phyloP scores from a whole-genome alignment of 1,140 invertebrate genomes.

The Euura lappo region DNA sequence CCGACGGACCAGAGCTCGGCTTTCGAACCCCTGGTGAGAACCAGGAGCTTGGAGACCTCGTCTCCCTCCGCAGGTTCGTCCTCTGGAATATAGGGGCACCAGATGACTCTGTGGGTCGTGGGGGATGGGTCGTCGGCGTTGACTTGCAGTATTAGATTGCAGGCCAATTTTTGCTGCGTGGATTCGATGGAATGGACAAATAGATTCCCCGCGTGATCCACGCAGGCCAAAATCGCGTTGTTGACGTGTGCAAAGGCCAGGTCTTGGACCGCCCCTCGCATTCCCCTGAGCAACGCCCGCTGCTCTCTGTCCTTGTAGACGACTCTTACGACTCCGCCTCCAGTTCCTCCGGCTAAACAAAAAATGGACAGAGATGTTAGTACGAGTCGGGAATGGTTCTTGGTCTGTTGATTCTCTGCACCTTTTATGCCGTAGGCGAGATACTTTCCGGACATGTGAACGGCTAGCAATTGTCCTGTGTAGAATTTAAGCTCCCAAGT shows the following conservation, averaged over 20 bases:
- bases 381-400: background rate
- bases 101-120: constrained; percentile 73
- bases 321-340: constrained; percentile 82
- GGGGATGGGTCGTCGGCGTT: constrained; percentile 47
- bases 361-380: background rate
- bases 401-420: constrained; percentile 48
- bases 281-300: constrained; percentile 84
- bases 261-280: constrained; percentile 85
- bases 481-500: constrained; percentile 90
- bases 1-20: constrained; percentile 63
- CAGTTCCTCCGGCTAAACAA: constrained; percentile 63
- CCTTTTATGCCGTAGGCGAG: constrained; percentile 91
- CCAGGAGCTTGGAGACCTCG: constrained; percentile 79
- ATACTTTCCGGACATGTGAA: constrained; percentile 84
- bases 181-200: constrained; percentile 82
- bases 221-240: constrained; percentile 81
- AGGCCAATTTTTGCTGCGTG: constrained; percentile 64
- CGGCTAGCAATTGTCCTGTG: constrained; percentile 84
- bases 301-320: constrained; percentile 77
- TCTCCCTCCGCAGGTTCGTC: constrained; percentile 66
- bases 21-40: constrained; percentile 79
- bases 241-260: constrained; percentile 86
- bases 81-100: constrained; percentile 90
- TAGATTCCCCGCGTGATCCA: constrained; percentile 83
- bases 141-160: constrained; percentile 62